Base-by-base conservation (phyloP, 2,797 vertebrate species). In the Orestias chungarensis region DNA sequence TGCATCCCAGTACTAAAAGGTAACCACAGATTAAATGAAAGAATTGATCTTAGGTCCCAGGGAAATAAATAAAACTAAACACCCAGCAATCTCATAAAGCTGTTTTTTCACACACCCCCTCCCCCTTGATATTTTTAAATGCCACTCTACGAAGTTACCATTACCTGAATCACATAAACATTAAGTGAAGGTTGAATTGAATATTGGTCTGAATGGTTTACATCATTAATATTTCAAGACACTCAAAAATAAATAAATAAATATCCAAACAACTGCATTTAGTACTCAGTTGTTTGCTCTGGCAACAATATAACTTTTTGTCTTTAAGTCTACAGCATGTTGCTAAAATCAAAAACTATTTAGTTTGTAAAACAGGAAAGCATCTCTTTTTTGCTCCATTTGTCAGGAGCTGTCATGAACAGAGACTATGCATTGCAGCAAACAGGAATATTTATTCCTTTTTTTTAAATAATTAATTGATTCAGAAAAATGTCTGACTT, bases 301-400 rank as follows among this genome's bases (percentile, higher is more conserved):
- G 38, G 66, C 49, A 70, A 75, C 76, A 67, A 66, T 62, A 71
- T 11, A 44, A 52, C 64, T 82, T 79, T 64, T 29, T 3, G 10
- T 65, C n/a, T 59, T n/a, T 17, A 81, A 73, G n/a, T n/a, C n/a
- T n/a, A n/a, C n/a, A n/a, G 43, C 65, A n/a, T 67, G 6, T 50
- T 17, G 18, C 25, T 68, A 12, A 75, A 49, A 73, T 29, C 18
- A 55, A 50, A 81, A 81, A 75, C 66, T 20, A 23, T 38, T 59
- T 70, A 47, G 49, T 83, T 83, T 82, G 76, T 78, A 75, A 65
- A 47, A 69, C 71, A 74, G 74, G 82, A 80, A 88, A 85, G 75
- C 68, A 85, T 70, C 47, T 70, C 47, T 54, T 61, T 68, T 76
- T 66, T 70, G 40, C 27, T 75, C 64, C 47, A 73, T 89, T 67